These are phyloP conservation scores for Drosophila percnosoma DNA, from an alignment of 2,888 invertebrate species.

Conservation along the genomic window DNA sequence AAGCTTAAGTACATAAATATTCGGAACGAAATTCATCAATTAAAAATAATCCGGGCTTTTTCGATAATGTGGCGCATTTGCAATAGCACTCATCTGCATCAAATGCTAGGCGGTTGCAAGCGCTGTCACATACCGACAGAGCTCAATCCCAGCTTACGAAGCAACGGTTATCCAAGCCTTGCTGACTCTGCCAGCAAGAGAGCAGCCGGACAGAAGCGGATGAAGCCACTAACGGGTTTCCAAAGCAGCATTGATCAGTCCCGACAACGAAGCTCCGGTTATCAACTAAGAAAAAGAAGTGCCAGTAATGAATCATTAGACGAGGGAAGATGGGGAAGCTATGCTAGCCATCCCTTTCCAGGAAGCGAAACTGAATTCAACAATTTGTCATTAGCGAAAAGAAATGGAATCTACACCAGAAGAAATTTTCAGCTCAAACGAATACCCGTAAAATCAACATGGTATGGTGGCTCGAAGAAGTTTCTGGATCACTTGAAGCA, in stretches of 20 bases:
- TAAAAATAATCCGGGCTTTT: conserved; percentile 1
- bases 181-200: not conserved
- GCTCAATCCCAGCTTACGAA: conserved; percentile 1
- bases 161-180: not conserved
- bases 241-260: not conserved
- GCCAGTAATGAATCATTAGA: not conserved
- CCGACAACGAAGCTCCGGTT: not conserved
- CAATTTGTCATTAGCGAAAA: not conserved
- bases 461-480: not conserved
- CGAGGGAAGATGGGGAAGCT: not conserved
- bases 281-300: not conserved
- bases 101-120: conserved; percentile 15
- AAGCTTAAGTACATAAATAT: conserved; percentile 11
- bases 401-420: not conserved
- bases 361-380: not conserved
- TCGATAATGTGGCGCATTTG: conserved; percentile 39
- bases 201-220: not conserved
- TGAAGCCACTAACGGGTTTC: not conserved
- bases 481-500: conserved; percentile 1
- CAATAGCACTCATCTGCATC: conserved; percentile 26
- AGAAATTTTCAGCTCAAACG: not conserved
- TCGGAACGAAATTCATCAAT: conserved; percentile 27
- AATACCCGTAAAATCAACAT: not conserved
- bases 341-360: not conserved
- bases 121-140: conserved; percentile 18